These are phyloP conservation scores for Philopotamus ludificatus DNA, from an alignment of 1,140 invertebrate genomes.

Conservation along the genomic window DNA sequence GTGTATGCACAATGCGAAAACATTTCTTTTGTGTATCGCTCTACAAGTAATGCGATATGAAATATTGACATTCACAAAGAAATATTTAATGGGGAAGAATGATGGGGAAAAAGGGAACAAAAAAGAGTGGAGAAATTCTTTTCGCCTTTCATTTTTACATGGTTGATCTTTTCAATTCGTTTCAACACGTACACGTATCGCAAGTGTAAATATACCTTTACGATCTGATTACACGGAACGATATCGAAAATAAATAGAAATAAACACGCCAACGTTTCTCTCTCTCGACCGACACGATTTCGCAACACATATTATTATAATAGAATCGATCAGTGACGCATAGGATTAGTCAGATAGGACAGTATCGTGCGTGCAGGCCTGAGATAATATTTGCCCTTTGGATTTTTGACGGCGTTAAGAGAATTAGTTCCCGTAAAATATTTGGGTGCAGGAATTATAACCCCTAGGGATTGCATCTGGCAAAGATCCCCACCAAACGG, in stretches of 20 bases:
- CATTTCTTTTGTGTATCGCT: conserved; percentile 20
- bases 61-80: conserved; percentile 23
- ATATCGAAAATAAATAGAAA: conserved; percentile 19
- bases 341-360: conserved; percentile 3
- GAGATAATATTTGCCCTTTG: conserved; percentile 39
- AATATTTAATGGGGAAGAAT: conserved; percentile 19
- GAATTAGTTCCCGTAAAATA: conserved; percentile 40
- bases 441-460: conserved; percentile 36
- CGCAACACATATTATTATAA: neutral
- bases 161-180: conserved; percentile 13
- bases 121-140: conserved; percentile 1
- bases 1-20: conserved; percentile 7
- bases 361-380: conserved; percentile 30
- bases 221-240: neutral
- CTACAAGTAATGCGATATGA: conserved; percentile 19
- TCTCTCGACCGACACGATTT: neutral
- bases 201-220: neutral
- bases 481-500: too few species aligned
- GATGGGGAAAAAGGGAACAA: conserved; percentile 3
- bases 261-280: neutral
- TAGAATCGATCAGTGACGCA: too few species aligned
- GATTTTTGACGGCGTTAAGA: conserved; percentile 41
- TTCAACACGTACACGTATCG: neutral
- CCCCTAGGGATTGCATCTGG: too few species aligned
- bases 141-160: neutral